Base-by-base conservation (phyloP, 2,888 invertebrate genomes). In the Harpagoxenus sublaevis region DNA sequence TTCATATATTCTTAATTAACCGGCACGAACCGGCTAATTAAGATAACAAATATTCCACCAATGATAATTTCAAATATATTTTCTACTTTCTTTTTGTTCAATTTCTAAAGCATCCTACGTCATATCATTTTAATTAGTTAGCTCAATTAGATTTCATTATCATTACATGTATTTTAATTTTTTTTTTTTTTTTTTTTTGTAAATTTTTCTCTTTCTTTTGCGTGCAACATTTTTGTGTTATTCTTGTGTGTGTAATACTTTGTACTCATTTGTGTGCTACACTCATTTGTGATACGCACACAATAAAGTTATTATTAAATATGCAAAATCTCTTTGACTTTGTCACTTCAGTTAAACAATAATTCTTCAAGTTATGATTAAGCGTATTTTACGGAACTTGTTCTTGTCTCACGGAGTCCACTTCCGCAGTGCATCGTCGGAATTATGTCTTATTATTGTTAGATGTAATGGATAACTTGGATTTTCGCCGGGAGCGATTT, bases 401-500 rank as follows among this genome's bases (percentile, higher is more conserved):
- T 66, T n/a, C 2, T 48, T 18, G 48, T 55, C 35, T 18, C 35
- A 42, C 35, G 35, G 35, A 35, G 15, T 48, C 45, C 10, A 74
- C n/a, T 42, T 42, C 66, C 45, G 42, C 55, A 9, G 39, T 28
- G 28, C n/a, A 68, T n/a, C 45, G 31, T 9, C 12, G 12, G 8
- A 18, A 28, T 18, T 28, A 28, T 9, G 28, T 23, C 23, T 23
- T 23, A 6, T 23, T 23, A 6, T 23, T 23, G 23, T 23, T 23
- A 9, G 35, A 9, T 23, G 23, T 78, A 55, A 78, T 66, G 55
- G 55, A 66, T 68, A 55, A 55, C 15, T 9, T 12, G 31, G 60
- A 51, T 60, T 31, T 35, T 39, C 66, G 66, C 48, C 31, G 48
- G 15, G 10, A 48, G 63, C 39, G 28, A 53, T 55, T 48, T 35